Evolutionary conservation across 2,797 vertebrate species (phyloP), one percentile per base, ranked within the genome.

Genomic region (Paramormyrops hopkinsi): DNA sequence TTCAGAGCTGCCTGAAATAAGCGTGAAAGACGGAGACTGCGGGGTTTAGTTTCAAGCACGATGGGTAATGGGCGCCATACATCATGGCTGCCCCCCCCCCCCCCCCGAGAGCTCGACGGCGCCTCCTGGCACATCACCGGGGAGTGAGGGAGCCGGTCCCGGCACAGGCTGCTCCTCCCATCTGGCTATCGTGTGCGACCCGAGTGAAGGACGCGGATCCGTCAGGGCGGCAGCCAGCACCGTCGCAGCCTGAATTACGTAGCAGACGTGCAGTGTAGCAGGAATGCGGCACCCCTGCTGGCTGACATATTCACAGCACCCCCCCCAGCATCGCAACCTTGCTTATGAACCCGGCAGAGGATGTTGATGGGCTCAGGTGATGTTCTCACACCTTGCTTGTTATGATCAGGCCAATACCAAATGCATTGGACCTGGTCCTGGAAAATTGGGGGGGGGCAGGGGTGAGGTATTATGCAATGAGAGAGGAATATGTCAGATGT

Each of bases 131-230:
- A 50, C 82, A 2, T 50, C 41, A 6, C 3, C 7, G 79, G 37
- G 44, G 44, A 50, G 6, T 3, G 8, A 50, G 44, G 44, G 17
- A 83, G 17, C 7, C 17, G 1, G 3, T 48, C 7, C 51, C 14
- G 12, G 6, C 3, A 1, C 25, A 17, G 25, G 29, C 14, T 14
- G 51, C 33, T 4, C 83, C 69, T 69, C 76, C 6, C 54, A 2
- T 59, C 90, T 89, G 88, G 89, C 50, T 50, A 73, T 88, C 46
- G 14, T 3, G 51, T 86, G 56, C 83, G 90, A 89, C 90, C 92
- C 37, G 85, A 86, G 59, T 88, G 91, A 91, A 92, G 92, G 91
- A 92, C 92, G 62, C 59, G 44, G 88, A 91, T 90, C 90, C 88
- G 89, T 90, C 90, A 91, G 56, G 41, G 14, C 65, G 88, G 76